These are phyloP conservation scores for Chaetophractus vellerosus DNA, from an alignment of 2,797 vertebrate species.

Conservation along the genomic window DNA sequence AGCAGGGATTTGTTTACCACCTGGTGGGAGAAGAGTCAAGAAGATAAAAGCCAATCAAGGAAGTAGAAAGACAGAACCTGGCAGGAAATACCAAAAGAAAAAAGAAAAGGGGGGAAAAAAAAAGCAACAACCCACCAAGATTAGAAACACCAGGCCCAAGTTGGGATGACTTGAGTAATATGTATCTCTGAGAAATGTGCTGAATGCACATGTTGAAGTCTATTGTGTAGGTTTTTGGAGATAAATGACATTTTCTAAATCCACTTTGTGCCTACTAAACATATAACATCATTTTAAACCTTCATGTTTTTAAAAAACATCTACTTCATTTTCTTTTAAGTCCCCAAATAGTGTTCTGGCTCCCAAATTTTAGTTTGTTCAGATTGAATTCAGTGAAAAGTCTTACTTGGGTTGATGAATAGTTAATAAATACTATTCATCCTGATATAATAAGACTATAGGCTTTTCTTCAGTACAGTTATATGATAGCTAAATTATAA, in stretches of 20 bases:
- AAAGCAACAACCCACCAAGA: neutral
- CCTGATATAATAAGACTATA: neutral
- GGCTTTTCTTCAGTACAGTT: neutral
- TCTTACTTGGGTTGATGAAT: neutral
- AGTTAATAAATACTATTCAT: neutral
- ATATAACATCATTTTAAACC: neutral
- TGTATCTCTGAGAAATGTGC: neutral
- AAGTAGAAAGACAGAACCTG: constrained; percentile 67
- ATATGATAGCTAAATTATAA: neutral
- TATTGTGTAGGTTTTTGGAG: constrained; percentile 1
- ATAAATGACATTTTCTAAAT: neutral
- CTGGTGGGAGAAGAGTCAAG: constrained; percentile 64
- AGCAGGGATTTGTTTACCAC: constrained; percentile 80
- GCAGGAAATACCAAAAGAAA: constrained; percentile 71
- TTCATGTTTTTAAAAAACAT: neutral
- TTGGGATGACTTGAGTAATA: neutral
- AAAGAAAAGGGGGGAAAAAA: neutral
- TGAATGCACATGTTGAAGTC: neutral
- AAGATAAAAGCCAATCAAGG: constrained; percentile 81
- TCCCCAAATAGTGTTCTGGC: neutral
- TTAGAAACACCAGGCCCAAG: constrained; percentile 56
- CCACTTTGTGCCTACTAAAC: neutral
- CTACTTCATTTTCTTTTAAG: constrained; percentile 1
- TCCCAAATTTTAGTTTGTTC: neutral
- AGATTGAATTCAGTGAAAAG: neutral